Evolutionary conservation across 2,797 vertebrate species (phyloP).

Genomic region (Pseudotriccus pelzelni): DNA sequence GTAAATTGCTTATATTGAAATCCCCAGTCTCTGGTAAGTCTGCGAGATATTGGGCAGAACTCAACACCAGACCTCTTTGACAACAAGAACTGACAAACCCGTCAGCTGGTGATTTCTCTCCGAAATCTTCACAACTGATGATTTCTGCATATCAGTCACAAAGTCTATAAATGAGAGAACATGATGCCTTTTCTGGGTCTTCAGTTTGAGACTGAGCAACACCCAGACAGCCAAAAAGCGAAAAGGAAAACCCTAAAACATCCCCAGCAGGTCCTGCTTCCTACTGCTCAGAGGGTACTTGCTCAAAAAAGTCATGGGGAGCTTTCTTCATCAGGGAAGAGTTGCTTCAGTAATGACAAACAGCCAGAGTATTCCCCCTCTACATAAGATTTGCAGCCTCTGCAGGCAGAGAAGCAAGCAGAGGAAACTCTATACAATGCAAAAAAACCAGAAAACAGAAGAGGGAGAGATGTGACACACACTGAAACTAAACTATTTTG

Average conservation of each 20-base stretch:
- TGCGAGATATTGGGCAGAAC: accelerated
- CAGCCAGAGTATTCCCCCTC: not conserved
- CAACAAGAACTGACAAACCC: not conserved
- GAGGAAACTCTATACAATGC: not conserved
- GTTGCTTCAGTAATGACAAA: not conserved
- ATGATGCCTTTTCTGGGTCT: not conserved
- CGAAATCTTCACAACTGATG: not conserved
- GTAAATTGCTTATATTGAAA: not conserved
- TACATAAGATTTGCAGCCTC: not conserved
- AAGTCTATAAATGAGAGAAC: not conserved
- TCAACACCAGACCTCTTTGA: not conserved
- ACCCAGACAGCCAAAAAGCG: not conserved
- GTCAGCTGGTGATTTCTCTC: not conserved
- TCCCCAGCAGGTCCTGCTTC: not conserved
- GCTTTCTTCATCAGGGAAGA: not conserved
- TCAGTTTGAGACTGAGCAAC: not conserved
- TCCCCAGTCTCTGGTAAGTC: not conserved
- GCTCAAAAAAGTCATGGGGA: not conserved
- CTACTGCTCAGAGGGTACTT: not conserved
- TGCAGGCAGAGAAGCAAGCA: not conserved
- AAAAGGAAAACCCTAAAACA: not conserved
- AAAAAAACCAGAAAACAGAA: not conserved
- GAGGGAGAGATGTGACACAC: accelerated
- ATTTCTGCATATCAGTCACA: not conserved
- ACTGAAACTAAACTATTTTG: not conserved